Base-by-base conservation (phyloP, 2,113 vertebrate species). In the Nestor notabilis region DNA sequence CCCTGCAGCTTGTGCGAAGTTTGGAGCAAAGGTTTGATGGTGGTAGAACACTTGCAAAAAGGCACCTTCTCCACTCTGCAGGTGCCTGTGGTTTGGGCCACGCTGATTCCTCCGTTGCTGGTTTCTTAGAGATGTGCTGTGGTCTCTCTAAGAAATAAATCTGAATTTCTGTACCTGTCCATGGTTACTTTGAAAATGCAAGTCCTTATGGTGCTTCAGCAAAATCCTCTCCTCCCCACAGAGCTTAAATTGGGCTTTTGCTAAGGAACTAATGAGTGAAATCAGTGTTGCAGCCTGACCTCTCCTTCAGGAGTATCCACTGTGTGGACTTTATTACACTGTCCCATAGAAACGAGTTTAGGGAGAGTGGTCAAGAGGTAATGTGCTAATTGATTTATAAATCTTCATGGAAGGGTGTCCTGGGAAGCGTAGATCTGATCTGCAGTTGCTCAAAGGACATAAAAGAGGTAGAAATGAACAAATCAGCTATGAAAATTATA, bases 401-500 rank as follows among this genome's bases (percentile, higher is more conserved):
- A 71, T 4, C 16, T 28, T 82, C 47, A 4, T 6, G 20, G 68
- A 82, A 79, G 60, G 37, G 50, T 17, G 35, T 25, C 78, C 79
- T n/a, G 65, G 58, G 79, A 70, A 86, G 80, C 0, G 0, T 4
- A 6, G n/a, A 60, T 76, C 70, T 33, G 19, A 71, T 60, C 77
- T 16, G 4, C 31, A 14, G 13, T 17, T 27, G 83, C 90, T 95
- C 61, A 83, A 35, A 90, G 93, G 92, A 82, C 78, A 33, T 43
- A 25, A 63, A 64, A 46, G 43, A 75, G 61, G 84, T 66, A 80
- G 61, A 70, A 93, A 68, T 2, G 65, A 89, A 47, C 69, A 95
- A 60, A 97, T 83, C 96, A 82, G 72, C 88, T 35, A 41, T 78
- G 82, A 70, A 95, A 97, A 96, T 96, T 58, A 87, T 33, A 93